A percentile compares a stretch with the other conserved stretches of the same genome.
Evolutionary conservation across 2,888 invertebrate species (phyloP).

Genomic region (Amphipoea oculea): DNA sequence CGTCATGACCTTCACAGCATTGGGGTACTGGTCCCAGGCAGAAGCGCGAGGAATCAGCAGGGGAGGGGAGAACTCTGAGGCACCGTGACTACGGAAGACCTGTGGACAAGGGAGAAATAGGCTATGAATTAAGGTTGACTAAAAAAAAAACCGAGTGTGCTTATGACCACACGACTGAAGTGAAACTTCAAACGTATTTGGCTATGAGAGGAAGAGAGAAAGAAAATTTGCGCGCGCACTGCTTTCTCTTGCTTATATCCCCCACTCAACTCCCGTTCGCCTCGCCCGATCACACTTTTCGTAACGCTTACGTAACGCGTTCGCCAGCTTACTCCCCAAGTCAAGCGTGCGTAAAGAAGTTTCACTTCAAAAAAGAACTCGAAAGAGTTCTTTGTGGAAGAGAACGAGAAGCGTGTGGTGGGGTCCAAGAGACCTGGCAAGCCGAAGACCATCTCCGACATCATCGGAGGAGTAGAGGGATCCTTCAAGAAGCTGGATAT

Average conservation of each 20-base stretch:
- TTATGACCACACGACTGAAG: too few relatives aligned
- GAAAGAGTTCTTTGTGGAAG: constrained; percentile 84
- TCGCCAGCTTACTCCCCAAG: too few relatives aligned
- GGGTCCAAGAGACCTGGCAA: constrained; percentile 92
- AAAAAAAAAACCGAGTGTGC: too few relatives aligned
- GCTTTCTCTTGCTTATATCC: too few relatives aligned
- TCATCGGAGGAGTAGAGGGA: constrained; percentile 93
- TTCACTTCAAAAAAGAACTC: too few relatives aligned
- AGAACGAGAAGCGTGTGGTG: constrained; percentile 90
- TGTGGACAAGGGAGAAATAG: constrained; percentile 50
- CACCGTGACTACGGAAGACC: constrained; percentile 95
- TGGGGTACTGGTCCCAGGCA: constrained; percentile 90
- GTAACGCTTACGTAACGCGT: too few relatives aligned
- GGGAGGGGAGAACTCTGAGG: constrained; percentile 94
- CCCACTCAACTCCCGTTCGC: too few relatives aligned
- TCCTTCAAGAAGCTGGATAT: constrained; percentile 93
- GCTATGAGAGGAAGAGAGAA: too few relatives aligned
- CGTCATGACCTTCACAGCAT: constrained; percentile 95
- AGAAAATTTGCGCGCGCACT: too few relatives aligned
- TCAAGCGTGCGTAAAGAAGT: too few relatives aligned
- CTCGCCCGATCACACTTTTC: too few relatives aligned
- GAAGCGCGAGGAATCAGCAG: constrained; percentile 94
- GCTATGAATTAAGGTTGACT: neutral
- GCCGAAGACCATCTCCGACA: constrained; percentile 91
- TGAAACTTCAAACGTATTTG: too few relatives aligned